A percentile compares a stretch with the other conserved stretches of the same genome.
Evolutionary conservation across 2,113 vertebrate genomes (phyloP).

Genomic region (Spea bombifrons): DNA sequence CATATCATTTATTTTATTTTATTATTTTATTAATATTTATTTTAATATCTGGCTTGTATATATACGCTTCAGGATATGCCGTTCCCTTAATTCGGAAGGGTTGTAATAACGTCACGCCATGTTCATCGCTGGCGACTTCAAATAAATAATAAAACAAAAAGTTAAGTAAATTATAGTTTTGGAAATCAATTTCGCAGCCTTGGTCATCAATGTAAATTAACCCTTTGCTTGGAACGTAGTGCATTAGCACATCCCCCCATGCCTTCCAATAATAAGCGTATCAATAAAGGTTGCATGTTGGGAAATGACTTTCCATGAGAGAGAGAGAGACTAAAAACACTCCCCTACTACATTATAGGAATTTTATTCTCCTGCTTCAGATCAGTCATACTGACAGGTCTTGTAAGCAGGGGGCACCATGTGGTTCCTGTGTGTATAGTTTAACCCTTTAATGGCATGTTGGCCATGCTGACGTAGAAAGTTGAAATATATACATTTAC

Average conservation of each 20-base stretch:
- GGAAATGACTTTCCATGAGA: constrained; percentile 4
- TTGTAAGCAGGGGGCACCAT: neutral
- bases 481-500: neutral
- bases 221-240: neutral
- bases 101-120: too few relatives aligned
- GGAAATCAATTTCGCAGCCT: constrained; percentile 3
- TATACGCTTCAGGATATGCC: too few relatives aligned
- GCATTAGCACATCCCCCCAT: neutral
- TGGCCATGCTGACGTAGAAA: neutral
- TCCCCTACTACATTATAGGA: neutral
- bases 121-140: too few relatives aligned
- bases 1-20: too few relatives aligned
- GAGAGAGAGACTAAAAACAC: neutral
- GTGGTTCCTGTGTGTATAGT: neutral
- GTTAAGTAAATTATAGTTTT: neutral
- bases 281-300: constrained; percentile 10
- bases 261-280: neutral
- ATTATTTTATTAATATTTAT: too few relatives aligned
- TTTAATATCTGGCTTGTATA: too few relatives aligned
- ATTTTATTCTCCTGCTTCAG: neutral
- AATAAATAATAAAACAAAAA: neutral
- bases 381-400: constrained; percentile 1
- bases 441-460: neutral
- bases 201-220: neutral
- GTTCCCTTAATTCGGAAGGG: too few relatives aligned